phyloP scores from a whole-genome alignment of 2,113 vertebrate genomes.

The Tichodroma muraria region DNA sequence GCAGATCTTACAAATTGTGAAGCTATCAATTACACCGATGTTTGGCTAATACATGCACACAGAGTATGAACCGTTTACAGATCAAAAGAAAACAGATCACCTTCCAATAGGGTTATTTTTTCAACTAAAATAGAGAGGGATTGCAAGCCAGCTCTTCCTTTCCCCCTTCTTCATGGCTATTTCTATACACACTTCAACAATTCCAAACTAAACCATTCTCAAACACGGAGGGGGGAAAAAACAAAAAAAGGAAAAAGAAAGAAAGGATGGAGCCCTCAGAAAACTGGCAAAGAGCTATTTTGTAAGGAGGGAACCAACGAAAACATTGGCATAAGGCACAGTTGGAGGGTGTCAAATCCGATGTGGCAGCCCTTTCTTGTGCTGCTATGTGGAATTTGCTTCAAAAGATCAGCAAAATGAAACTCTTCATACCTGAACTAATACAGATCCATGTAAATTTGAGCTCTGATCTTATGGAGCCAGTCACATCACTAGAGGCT shows the following conservation, averaged over 20 bases:
- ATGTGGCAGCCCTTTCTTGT: conserved; percentile 70
- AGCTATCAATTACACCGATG: not conserved
- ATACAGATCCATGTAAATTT: conserved; percentile 70
- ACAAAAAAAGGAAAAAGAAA: not conserved
- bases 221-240: not conserved
- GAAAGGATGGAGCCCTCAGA: conserved; percentile 50
- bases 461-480: conserved; percentile 55
- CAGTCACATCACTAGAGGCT: conserved; percentile 37
- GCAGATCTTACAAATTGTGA: not conserved
- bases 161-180: conserved; percentile 38
- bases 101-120: conserved; percentile 10
- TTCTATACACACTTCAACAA: conserved; percentile 52
- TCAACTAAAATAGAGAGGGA: not conserved
- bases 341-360: conserved; percentile 70
- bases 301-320: conserved; percentile 56
- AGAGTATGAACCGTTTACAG: not conserved
- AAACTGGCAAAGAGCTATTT: conserved; percentile 67
- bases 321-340: conserved; percentile 65
- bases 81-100: not conserved
- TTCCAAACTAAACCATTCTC: conserved; percentile 10
- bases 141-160: conserved; percentile 35
- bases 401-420: conserved; percentile 65
- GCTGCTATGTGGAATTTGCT: conserved; percentile 67
- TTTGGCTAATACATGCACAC: not conserved
- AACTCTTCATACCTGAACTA: conserved; percentile 67